phyloP scores from a whole-genome alignment of 1,140 invertebrate species.

The Aradophagus sp. region DNA sequence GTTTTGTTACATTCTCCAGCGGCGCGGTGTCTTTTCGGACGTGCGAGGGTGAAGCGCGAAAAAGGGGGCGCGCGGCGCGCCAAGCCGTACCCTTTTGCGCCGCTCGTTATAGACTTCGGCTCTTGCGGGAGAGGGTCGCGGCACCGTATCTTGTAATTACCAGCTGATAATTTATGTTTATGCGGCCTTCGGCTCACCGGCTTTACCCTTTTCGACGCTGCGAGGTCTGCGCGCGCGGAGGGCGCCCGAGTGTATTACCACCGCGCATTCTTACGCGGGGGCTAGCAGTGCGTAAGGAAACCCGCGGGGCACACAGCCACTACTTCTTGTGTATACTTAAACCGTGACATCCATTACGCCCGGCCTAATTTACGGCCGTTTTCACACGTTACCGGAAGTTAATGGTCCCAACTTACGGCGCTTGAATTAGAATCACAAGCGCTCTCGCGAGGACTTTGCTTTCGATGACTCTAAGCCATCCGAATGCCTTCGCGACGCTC shows the following conservation, averaged over 20 bases:
- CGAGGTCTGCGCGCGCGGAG: slow-evolving; percentile 36
- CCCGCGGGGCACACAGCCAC: slow-evolving; percentile 36
- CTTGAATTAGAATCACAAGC: slow-evolving; percentile 18
- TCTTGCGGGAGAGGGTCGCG: slow-evolving; percentile 51
- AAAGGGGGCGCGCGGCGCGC: slow-evolving; percentile 50
- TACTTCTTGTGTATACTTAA: slow-evolving; percentile 69
- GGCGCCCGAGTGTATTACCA: slow-evolving; percentile 70
- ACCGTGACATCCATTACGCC: slow-evolving; percentile 69
- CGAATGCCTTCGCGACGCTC: too few species aligned
- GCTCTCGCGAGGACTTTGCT: too few species aligned
- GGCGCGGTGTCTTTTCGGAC: slow-evolving; percentile 49
- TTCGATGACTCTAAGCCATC: too few species aligned
- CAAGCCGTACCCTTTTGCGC: slow-evolving; percentile 62
- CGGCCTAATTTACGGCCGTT: slow-evolving; percentile 71
- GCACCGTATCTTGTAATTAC: slow-evolving; percentile 74
- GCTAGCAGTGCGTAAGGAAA: slow-evolving; percentile 48
- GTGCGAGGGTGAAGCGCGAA: slow-evolving; percentile 58
- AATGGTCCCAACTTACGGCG: slow-evolving; percentile 59
- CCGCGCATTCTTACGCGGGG: slow-evolving; percentile 70
- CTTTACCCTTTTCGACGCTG: slow-evolving; percentile 68
- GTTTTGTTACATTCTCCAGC: slow-evolving; percentile 62
- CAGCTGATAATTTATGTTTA: slow-evolving; percentile 77
- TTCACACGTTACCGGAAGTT: slow-evolving; percentile 72
- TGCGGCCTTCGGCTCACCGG: slow-evolving; percentile 68
- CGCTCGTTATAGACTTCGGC: slow-evolving; percentile 63